phyloP scores from a whole-genome alignment of 2,113 vertebrate species.

The Ailurus styani region DNA sequence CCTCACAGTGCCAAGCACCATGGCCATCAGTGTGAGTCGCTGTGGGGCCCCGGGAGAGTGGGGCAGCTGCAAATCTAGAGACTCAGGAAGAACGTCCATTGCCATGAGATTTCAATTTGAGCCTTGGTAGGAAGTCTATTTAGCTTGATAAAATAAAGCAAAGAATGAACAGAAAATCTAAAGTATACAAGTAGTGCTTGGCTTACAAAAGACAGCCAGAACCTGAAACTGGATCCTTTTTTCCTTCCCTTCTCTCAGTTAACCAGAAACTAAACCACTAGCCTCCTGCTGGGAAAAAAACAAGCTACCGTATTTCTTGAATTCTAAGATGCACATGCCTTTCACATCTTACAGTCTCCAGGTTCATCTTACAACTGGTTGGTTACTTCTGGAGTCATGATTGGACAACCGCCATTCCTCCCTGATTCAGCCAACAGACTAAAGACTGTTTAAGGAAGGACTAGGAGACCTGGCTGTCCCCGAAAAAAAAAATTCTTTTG shows the following conservation, averaged over 20 bases:
- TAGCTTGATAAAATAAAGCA: neutral
- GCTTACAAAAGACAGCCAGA: neutral
- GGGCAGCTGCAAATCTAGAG: neutral
- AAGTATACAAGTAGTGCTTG: neutral
- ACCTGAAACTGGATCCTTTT: neutral
- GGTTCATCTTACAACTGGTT: neutral
- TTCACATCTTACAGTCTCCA: neutral
- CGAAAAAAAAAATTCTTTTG: neutral
- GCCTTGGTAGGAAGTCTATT: neutral
- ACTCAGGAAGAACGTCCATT: neutral
- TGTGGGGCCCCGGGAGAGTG: neutral
- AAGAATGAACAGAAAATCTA: neutral
- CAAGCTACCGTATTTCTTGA: neutral
- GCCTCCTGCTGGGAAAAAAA: neutral
- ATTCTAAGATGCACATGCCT: neutral
- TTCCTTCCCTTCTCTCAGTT: neutral
- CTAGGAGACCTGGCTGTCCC: neutral
- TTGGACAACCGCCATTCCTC: neutral
- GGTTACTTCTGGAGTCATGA: neutral
- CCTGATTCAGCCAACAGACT: neutral
- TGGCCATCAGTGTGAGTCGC: constrained; percentile 38
- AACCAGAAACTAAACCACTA: neutral
- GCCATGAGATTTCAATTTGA: neutral
- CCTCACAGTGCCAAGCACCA: neutral
- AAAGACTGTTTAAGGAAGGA: neutral